Evolutionary conservation across 2,888 invertebrate genomes (phyloP), one percentile per base, ranked within the genome.

Genomic region (Agriotes lineatus): DNA sequence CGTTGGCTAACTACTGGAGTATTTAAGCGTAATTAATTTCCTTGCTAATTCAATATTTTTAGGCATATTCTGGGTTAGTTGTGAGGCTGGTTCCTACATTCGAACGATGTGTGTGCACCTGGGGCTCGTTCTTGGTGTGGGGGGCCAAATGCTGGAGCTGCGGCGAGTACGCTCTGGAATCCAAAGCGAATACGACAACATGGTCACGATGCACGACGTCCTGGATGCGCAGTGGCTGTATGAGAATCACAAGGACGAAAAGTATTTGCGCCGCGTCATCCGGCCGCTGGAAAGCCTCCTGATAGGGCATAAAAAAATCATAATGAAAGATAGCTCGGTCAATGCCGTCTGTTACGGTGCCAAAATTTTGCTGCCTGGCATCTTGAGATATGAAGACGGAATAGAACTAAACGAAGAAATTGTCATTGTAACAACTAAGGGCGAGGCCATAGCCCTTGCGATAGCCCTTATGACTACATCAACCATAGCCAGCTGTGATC

Each of bases 331-430:
- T 85, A 96, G 96, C 83, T 96, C 98, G 37, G 90, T 93, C 2
- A 99, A 99, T 85, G 99, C 99, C 14, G 94, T 99, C 9, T 99
- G 99, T 82, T 99, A 99, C 79, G 99, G 99, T 75, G 99, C 99
- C 18, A 99, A 99, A 86, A 93, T 99, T 5, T 90, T 99, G 86
- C 86, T 99, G 69, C 99, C 99, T 0, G 99, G 99, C 80, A 93
- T 99, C 19, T 86, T 99, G 62, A 89, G 99, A 59, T 99, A 96
- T 78, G 99, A 99, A 83, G 96, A 98, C 84, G 97, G 96, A 33
- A 99, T 99, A 78, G 99, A 99, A 85, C 85, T 99, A 22, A 95
- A 97, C 79, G 94, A 98, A 82, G 97, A 99, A 86, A 97, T 99
- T 75, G 99, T 99, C 1, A 93, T 99, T 71, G 93, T 97, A 10